Base-by-base conservation (phyloP, 2,113 vertebrate genomes). In the Erinaceus europaeus region DNA sequence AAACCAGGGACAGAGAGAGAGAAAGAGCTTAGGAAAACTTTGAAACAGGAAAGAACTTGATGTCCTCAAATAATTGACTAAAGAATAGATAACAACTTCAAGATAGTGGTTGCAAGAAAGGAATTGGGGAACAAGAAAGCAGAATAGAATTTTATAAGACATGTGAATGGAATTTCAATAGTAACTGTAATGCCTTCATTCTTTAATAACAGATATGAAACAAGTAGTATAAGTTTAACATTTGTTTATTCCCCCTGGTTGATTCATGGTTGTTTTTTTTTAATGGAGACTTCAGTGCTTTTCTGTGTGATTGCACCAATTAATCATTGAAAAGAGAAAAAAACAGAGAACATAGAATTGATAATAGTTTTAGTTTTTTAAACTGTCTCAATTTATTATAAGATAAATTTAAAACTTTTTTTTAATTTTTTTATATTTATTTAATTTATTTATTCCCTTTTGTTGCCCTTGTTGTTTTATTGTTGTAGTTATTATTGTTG, bases 101-200 rank as follows among this genome's bases (percentile, higher is more conserved):
- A 80, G 4, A 34, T 38, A 77, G 21, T 72, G 9, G 20, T 61
- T 84, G 11, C 17, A 68, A 57, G 20, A 75, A 52, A n/a, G 25
- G n/a, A 74, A n/a, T n/a, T n/a, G n/a, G n/a, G n/a, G 13, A 59
- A 55, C 6, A 82, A 83, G 32, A 14, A 69, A 36, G n/a, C 12
- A 88, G 38, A 48, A 91, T 5, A 36, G 79, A 83, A 71, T 61
- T 87, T n/a, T 84, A 90, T 42, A 25, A 71, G 50, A 62, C 20
- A 17, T 82, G 69, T 78, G 50, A 80, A 79, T 52, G 59, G 29
- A 17, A 82, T 17, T 82, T 82, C 23, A 82, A 74, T 27, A 84
- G 25, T 68, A 71, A 72, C 67, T 78, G 20, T 40, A 44, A 62
- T 62, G 23, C 48, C 74, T 79, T 87, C 46, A 50, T 90, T 86